phyloP scores from a whole-genome alignment of 2,888 invertebrate species.

The Gortyna flavago region DNA sequence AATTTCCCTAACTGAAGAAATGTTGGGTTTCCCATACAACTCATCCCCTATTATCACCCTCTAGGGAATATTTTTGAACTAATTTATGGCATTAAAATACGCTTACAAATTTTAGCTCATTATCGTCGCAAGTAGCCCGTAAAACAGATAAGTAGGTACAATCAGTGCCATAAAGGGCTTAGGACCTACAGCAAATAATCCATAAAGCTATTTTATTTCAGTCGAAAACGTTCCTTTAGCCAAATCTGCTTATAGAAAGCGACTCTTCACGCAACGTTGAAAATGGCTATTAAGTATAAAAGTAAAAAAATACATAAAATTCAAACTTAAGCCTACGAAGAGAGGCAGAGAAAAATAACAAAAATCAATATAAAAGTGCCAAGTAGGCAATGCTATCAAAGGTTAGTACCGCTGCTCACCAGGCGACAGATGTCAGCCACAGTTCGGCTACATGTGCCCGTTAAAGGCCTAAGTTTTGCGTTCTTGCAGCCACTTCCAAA shows the following conservation, averaged over 20 bases:
- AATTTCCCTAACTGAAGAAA: neutral
- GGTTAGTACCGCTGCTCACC: conserved; percentile 6
- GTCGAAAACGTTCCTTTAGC: neutral
- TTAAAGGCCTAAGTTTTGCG: neutral
- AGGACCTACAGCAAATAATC: conserved; percentile 2
- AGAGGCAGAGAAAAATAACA: neutral
- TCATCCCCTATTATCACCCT: too few species aligned
- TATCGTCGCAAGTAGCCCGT: neutral
- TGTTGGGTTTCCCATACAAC: neutral
- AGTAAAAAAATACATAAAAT: neutral
- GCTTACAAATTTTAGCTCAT: neutral
- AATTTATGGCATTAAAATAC: neutral
- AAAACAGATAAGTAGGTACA: neutral
- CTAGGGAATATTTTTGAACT: neutral
- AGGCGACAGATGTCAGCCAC: neutral
- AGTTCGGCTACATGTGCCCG: neutral
- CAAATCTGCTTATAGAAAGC: conserved; percentile 5
- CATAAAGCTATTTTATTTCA: conserved; percentile 6
- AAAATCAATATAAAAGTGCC: conserved; percentile 1
- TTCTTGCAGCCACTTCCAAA: neutral
- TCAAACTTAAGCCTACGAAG: too few species aligned
- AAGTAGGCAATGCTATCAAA: neutral
- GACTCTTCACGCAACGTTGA: neutral
- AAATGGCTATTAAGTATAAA: neutral
- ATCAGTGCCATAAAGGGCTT: neutral